These are phyloP conservation scores for Coelinius sp. DNA, from an alignment of 2,888 invertebrate genomes.

Conservation along the genomic window DNA sequence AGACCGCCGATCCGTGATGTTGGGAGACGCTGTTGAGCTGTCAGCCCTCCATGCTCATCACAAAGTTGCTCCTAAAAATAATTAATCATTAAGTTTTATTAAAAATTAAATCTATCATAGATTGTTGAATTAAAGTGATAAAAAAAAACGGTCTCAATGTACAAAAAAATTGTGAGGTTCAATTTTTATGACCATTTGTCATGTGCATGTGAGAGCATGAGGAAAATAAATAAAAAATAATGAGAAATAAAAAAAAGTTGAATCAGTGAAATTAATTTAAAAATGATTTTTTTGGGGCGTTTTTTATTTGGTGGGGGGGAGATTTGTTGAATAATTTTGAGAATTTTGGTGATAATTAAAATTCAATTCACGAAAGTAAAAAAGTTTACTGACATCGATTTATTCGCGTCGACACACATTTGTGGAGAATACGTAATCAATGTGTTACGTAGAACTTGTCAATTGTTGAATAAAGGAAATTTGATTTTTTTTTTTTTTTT, in stretches of 20 bases:
- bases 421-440: background rate
- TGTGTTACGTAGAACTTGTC: constrained; percentile 9
- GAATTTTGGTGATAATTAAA: background rate
- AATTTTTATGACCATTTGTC: background rate
- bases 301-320: too few relatives aligned
- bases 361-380: background rate
- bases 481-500: background rate
- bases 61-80: background rate
- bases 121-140: too few relatives aligned
- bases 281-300: background rate
- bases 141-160: background rate
- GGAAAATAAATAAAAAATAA: background rate
- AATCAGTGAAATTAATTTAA: background rate
- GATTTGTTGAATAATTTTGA: background rate
- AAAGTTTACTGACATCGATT: constrained; percentile 19
- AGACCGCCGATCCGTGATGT: too few relatives aligned
- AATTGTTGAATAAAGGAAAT: background rate
- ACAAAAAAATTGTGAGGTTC: background rate
- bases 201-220: background rate
- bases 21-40: constrained; percentile 18
- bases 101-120: too few relatives aligned
- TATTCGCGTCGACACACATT: background rate
- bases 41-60: constrained; percentile 7
- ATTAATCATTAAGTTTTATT: background rate
- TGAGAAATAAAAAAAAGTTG: background rate